Percentiles rank a stretch among this genome's conserved stretches.
Evolutionary conservation across 2,113 vertebrate species (phyloP).

Genomic region (Geothlypis trichas): DNA sequence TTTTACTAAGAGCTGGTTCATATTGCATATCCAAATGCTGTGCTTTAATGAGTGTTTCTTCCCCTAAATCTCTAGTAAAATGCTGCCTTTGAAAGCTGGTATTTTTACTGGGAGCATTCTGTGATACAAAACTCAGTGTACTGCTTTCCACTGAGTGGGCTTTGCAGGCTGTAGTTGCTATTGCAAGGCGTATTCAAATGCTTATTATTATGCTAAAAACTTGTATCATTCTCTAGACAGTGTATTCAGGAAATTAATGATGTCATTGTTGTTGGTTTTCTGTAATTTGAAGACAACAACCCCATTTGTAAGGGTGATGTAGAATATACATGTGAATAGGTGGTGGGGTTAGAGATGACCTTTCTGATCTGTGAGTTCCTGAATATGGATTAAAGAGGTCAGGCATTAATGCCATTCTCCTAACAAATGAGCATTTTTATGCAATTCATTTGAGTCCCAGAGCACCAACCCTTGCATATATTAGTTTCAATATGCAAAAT

Average conservation of each 20-base stretch:
- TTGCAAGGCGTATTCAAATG: background rate
- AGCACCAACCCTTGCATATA: constrained; percentile 36
- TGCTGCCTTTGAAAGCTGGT: background rate
- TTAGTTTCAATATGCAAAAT: constrained; percentile 56
- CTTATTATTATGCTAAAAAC: background rate
- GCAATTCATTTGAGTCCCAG: constrained; percentile 43
- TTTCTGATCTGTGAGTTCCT: constrained; percentile 39
- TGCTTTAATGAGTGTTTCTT: background rate
- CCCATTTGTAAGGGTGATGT: constrained; percentile 26
- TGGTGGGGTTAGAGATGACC: constrained; percentile 19
- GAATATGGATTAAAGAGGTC: constrained; percentile 34
- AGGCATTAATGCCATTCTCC: constrained; percentile 3
- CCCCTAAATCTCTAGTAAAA: background rate
- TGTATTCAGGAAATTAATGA: background rate
- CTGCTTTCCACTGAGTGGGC: background rate
- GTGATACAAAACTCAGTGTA: background rate
- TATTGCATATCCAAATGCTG: background rate
- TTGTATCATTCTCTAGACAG: background rate
- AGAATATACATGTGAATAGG: constrained; percentile 40
- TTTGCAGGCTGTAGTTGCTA: background rate
- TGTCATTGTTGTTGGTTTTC: background rate
- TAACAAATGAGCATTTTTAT: constrained; percentile 24
- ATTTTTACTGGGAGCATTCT: background rate
- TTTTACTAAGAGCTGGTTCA: background rate
- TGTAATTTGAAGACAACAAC: constrained; percentile 30